These are phyloP conservation scores for Notarius quadriscutis DNA, from an alignment of 2,113 vertebrate genomes.

Conservation along the genomic window DNA sequence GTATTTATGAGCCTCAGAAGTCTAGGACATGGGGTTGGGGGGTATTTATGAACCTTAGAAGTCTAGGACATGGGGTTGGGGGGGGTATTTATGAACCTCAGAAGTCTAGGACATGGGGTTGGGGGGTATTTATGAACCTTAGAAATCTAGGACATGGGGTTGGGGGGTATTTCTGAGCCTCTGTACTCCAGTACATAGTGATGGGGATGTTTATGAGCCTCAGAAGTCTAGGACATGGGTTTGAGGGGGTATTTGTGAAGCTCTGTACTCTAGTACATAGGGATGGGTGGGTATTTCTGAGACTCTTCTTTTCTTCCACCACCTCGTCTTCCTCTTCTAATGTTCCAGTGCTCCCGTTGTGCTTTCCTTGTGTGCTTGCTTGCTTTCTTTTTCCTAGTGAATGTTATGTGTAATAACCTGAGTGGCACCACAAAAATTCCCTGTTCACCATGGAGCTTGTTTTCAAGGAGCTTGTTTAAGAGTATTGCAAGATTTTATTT, in stretches of 20 bases:
- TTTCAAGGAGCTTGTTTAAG: background rate
- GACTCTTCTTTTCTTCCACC: slow-evolving; percentile 18
- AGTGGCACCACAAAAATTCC: slow-evolving; percentile 20
- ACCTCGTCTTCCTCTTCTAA: slow-evolving; percentile 47
- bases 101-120: background rate
- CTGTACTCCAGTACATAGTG: background rate
- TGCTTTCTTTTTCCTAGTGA: background rate
- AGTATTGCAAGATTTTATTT: slow-evolving; percentile 1
- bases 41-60: background rate
- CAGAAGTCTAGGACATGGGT: background rate
- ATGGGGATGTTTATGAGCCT: background rate
- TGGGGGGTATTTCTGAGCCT: background rate
- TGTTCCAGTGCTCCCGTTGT: slow-evolving; percentile 38
- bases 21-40: background rate
- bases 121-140: background rate
- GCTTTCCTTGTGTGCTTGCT: slow-evolving; percentile 45
- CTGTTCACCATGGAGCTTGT: background rate
- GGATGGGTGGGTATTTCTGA: background rate
- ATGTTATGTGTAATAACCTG: background rate
- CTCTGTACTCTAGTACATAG: background rate
- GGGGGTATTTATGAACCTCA: background rate
- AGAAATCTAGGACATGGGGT: too few relatives aligned
- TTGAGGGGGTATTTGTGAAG: background rate
- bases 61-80: background rate
- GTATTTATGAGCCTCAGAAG: background rate